phyloP scores from a whole-genome alignment of 30 jellyfish, hydroid and myxozoan species.

The Aurelia sp. region DNA sequence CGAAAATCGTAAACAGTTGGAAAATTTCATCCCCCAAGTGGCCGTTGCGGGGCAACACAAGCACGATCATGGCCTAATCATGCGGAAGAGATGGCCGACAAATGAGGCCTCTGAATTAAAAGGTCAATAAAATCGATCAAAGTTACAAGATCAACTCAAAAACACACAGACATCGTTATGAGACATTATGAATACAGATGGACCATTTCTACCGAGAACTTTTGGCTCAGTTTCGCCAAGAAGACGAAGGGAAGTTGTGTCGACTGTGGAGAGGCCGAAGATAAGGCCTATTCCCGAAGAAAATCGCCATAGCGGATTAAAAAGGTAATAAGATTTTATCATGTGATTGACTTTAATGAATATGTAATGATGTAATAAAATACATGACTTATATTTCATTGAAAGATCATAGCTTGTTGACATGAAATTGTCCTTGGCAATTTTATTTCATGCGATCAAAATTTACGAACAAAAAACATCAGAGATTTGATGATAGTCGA shows the following conservation, averaged over 20 bases:
- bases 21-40: background rate
- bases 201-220: conserved; percentile 33
- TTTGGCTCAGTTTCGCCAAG: conserved; percentile 75
- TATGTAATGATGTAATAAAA: too few species aligned
- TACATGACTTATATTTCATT: too few species aligned
- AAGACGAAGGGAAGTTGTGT: conserved; percentile 74
- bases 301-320: conserved; percentile 65
- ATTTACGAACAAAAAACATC: too few species aligned
- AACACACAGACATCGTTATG: background rate
- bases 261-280: conserved; percentile 60
- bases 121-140: background rate
- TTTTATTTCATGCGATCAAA: too few species aligned
- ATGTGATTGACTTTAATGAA: too few species aligned
- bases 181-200: conserved; percentile 67
- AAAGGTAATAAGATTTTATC: conserved; percentile 7
- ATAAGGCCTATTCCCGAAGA: conserved; percentile 23
- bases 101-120: background rate
- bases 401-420: too few species aligned
- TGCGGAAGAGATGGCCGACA: conserved; percentile 17
- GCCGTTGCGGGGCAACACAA: conserved; percentile 60
- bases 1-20: background rate
- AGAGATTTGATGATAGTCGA: too few species aligned
- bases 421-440: too few species aligned
- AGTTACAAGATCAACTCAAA: background rate
- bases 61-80: conserved; percentile 29